Conservation (phyloP, 2,888 invertebrate species). For the Aleiodes leptofemur region DNA sequence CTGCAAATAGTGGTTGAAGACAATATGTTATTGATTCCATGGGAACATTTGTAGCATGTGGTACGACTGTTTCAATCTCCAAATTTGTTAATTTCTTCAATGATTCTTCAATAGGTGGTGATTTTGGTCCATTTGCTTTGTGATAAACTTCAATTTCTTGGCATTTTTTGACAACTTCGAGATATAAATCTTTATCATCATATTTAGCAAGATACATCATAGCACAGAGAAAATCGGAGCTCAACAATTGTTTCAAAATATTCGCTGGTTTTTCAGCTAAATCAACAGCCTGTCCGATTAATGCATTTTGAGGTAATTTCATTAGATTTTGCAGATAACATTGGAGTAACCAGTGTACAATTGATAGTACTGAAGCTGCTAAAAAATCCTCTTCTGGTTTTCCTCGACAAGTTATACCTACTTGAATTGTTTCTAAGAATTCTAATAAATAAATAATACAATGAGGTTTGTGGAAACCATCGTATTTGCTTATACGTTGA, state of each 20-base stretch:
- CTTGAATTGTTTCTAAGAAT: slow-evolving; percentile 84
- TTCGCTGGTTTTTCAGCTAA: slow-evolving; percentile 83
- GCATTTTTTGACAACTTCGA: slow-evolving; percentile 85
- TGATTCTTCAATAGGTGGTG: slow-evolving; percentile 79
- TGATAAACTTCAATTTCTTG: slow-evolving; percentile 82
- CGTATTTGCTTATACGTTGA: slow-evolving; percentile 91
- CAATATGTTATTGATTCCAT: slow-evolving; percentile 84
- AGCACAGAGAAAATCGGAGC: slow-evolving; percentile 86
- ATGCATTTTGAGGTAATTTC: slow-evolving; percentile 68
- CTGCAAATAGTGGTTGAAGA: slow-evolving; percentile 87
- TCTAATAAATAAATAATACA: slow-evolving; percentile 92
- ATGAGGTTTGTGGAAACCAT: slow-evolving; percentile 90
- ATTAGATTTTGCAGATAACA: slow-evolving; percentile 80
- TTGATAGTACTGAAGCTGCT: slow-evolving; percentile 88
- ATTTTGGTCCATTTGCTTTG: slow-evolving; percentile 78
- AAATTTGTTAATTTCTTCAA: slow-evolving; percentile 80
- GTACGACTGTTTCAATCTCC: slow-evolving; percentile 80
- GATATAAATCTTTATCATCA: slow-evolving; percentile 85
- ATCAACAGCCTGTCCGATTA: slow-evolving; percentile 77
- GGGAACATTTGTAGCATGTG: slow-evolving; percentile 75
- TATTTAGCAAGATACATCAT: slow-evolving; percentile 90
- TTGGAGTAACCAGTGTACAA: slow-evolving; percentile 88
- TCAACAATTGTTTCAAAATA: slow-evolving; percentile 82
- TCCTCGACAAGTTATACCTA: slow-evolving; percentile 82
- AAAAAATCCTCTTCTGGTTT: slow-evolving; percentile 92